A percentile compares a stretch with the other conserved stretches of the same genome.
Evolutionary conservation across 2,113 vertebrate genomes (phyloP).

Genomic region (Alethe castanea): DNA sequence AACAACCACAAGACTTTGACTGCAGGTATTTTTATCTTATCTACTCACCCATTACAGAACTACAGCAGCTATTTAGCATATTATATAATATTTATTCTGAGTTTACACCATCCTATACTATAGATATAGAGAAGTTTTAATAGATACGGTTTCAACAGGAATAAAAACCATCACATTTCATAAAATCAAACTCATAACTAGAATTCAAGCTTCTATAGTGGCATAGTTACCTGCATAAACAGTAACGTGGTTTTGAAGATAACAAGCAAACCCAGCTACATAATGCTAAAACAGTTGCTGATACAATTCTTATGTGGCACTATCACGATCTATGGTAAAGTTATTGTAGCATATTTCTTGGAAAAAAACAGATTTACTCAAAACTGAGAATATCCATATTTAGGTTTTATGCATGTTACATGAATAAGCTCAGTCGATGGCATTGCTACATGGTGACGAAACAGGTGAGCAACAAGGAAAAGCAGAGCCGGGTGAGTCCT

Average conservation of each 20-base stretch:
- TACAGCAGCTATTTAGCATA: background rate
- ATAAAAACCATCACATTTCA: background rate
- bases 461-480: background rate
- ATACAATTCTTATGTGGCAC: accelerated
- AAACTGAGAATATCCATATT: background rate
- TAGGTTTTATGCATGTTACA: too few relatives aligned
- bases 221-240: background rate
- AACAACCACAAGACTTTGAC: background rate
- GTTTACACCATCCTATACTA: background rate
- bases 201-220: background rate
- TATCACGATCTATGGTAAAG: background rate
- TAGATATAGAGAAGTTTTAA: background rate
- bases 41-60: background rate
- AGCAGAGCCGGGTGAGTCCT: background rate
- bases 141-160: background rate
- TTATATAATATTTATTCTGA: background rate
- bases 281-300: background rate
- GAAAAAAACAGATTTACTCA: background rate
- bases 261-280: background rate
- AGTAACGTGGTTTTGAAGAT: background rate
- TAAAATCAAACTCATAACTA: background rate
- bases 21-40: background rate
- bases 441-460: background rate
- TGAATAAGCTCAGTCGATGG: background rate
- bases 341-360: background rate